A percentile compares a stretch with the other conserved stretches of the same genome.
phyloP scores from a whole-genome alignment of 2,113 vertebrate species.

The Gopherus evgoodei region DNA sequence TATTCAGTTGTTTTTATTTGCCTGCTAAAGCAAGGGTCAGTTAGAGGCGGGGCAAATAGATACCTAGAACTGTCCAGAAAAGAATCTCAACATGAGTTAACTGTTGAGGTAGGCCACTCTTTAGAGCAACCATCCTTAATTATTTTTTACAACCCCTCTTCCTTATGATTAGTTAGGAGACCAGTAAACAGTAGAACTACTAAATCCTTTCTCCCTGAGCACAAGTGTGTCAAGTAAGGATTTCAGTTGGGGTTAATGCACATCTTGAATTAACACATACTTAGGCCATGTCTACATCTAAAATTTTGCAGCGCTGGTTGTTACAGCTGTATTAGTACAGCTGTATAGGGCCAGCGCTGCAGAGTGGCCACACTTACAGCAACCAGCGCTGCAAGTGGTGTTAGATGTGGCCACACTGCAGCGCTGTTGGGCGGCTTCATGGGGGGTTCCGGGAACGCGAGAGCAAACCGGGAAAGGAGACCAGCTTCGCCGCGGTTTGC shows the following conservation, averaged over 20 bases:
- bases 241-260: rapidly evolving
- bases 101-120: neutral
- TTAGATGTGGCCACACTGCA: no score
- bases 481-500: no score
- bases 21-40: neutral
- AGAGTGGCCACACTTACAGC: no score
- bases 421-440: no score
- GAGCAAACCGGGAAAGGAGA: no score
- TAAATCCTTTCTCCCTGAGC: neutral
- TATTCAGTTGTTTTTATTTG: neutral
- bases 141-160: neutral
- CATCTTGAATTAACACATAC: neutral
- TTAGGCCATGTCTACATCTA: no score
- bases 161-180: neutral
- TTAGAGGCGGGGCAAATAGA: neutral
- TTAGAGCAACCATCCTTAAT: neutral
- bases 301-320: no score
- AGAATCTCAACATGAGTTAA: neutral
- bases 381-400: no score
- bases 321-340: no score
- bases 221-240: neutral
- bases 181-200: neutral
- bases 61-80: neutral
- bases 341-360: no score
- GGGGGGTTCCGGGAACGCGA: no score